Percentiles rank a stretch among this genome's conserved stretches.
phyloP scores from a whole-genome alignment of 2,113 vertebrate genomes.

The Austrofundulus limnaeus region DNA sequence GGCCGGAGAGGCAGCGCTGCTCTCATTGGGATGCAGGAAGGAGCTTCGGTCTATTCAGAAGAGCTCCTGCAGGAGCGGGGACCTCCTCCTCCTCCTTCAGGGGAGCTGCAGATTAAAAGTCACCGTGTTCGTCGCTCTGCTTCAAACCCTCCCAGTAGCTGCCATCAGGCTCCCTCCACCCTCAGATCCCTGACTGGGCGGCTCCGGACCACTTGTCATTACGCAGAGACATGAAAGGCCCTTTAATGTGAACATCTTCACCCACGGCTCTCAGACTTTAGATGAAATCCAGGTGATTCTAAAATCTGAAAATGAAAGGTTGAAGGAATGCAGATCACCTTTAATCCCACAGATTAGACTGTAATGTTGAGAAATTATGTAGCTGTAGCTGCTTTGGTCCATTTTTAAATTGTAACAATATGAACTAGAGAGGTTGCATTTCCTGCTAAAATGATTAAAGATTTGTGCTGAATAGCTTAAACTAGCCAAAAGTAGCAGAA shows the following conservation, averaged over 20 bases:
- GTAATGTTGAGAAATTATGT: no score
- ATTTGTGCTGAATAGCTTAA: no score
- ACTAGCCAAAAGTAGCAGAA: no score
- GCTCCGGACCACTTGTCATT: conserved; percentile 44
- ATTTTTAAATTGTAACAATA: no score
- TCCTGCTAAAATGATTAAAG: no score
- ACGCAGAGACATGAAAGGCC: conserved; percentile 61
- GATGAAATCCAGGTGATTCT: conserved; percentile 42
- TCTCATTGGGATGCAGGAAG: conserved; percentile 62
- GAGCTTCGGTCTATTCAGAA: conserved; percentile 63
- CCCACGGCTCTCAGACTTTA: conserved; percentile 36
- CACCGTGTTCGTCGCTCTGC: conserved; percentile 61
- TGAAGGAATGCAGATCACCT: no score
- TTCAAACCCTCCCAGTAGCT: conserved; percentile 60
- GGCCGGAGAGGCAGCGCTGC: conserved; percentile 43
- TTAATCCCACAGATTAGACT: no score
- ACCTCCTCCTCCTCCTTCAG: conserved; percentile 55
- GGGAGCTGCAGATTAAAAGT: conserved; percentile 66
- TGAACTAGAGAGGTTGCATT: no score
- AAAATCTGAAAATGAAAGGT: no score
- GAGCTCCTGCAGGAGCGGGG: conserved; percentile 48
- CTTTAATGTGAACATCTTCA: conserved; percentile 52
- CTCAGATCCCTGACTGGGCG: conserved; percentile 50
- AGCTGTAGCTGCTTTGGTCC: no score
- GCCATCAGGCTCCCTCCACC: conserved; percentile 57